Evolutionary conservation across 2,888 invertebrate genomes (phyloP), one percentile per base, ranked within the genome.

Genomic region (Hololepta plana): DNA sequence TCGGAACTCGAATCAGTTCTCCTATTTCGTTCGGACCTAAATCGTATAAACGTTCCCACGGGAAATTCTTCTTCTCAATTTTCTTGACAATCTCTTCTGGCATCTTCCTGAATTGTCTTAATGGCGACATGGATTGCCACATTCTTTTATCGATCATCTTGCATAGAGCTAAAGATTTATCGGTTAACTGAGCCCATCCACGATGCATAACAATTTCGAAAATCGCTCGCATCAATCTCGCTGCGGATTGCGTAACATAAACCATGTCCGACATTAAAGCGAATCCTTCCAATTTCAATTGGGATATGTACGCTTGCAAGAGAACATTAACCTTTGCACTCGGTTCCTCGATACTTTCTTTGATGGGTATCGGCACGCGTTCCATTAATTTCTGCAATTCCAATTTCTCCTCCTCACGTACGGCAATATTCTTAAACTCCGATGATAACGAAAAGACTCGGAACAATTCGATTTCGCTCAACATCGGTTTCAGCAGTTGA

Each of bases 111-210:
- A 98, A 98, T 51, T 99, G 98, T 8, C 98, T 59, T 8, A 98
- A 59, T 2, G 98, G 98, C 2, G 91, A 93, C 93, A 98, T 93
- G 0, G 93, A 93, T 53, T 96, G 95, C 98, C 98, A 99, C 93
- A 96, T 95, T 15, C 96, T 65, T 1, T 90, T 70, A 51, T 96
- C 93, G 32, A 98, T 90, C 96, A 98, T 98, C 57, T 99, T 99
- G 57, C 95, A 95, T 4, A 98, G 63, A 0, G 90, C 77, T 10
- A 99, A 55, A 0, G 91, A 79, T 51, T 96, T 98, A 49, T 96
- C 95, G 1, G 93, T 88, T 27, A 99, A 51, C 43, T 95, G 93
- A 0, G 98, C 98, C 98, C 98, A 98, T 8, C 96, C 85, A 28
- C 55, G 58, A 25, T 72, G 67, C 20, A 98, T 52, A 0, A 96